A percentile compares a stretch with the other conserved stretches of the same genome.
These are phyloP conservation scores for Mesorhabditis sp. DNA, from an alignment of 2,888 invertebrate species.

Conservation along the genomic window DNA sequence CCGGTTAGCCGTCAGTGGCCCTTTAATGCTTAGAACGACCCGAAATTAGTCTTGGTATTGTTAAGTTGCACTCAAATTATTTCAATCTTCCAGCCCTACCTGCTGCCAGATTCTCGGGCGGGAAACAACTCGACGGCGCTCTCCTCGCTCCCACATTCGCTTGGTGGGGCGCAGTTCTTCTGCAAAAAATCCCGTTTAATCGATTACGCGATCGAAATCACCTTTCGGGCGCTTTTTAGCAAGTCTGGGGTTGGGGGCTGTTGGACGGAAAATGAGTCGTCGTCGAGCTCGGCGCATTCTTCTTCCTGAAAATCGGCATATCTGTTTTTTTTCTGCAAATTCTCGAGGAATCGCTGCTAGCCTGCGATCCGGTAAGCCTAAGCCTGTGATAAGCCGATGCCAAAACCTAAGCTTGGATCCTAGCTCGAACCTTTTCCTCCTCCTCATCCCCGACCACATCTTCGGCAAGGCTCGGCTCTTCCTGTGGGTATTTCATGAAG, in stretches of 20 bases:
- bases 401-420: slow-evolving; percentile 10
- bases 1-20: neutral
- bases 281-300: slow-evolving; percentile 18
- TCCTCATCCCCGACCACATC: slow-evolving; percentile 34
- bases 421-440: slow-evolving; percentile 38
- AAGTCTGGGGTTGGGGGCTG: slow-evolving; percentile 48
- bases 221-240: slow-evolving; percentile 32
- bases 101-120: neutral
- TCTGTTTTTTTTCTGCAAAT: neutral
- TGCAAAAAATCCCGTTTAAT: neutral
- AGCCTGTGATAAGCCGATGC: no score
- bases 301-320: slow-evolving; percentile 6
- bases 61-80: no score
- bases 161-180: neutral
- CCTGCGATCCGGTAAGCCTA: neutral
- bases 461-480: slow-evolving; percentile 37
- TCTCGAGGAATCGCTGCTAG: slow-evolving; percentile 16
- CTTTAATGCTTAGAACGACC: neutral
- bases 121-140: neutral
- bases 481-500: slow-evolving; percentile 45
- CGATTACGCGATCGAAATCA: slow-evolving; percentile 8
- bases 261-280: slow-evolving; percentile 33
- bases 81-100: neutral
- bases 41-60: neutral
- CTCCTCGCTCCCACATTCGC: slow-evolving; percentile 2